Evolutionary conservation across 2,113 vertebrate genomes (phyloP).

Genomic region (Eulacestoma nigropectus): DNA sequence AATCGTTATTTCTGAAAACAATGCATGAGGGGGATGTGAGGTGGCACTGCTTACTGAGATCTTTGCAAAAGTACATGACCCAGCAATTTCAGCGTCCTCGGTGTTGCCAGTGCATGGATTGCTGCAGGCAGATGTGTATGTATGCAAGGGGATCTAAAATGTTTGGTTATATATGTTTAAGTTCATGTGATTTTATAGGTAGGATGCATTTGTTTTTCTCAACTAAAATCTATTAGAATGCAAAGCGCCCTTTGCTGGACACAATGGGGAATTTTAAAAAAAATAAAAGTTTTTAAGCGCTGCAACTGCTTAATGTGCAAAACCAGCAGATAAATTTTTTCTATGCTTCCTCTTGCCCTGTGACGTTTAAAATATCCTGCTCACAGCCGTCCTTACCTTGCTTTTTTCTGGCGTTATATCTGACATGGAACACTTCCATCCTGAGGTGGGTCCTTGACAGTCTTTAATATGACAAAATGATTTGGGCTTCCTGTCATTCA

Average conservation of each 20-base stretch:
- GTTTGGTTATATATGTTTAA: background rate
- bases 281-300: background rate
- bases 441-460: constrained; percentile 26
- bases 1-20: background rate
- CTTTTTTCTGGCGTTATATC: background rate
- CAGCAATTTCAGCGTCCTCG: background rate
- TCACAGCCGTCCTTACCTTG: background rate
- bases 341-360: background rate
- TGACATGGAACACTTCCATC: background rate
- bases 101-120: fast-evolving
- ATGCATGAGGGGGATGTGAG: fast-evolving
- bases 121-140: background rate
- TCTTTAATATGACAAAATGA: constrained; percentile 40
- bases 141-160: background rate
- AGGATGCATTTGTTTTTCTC: background rate
- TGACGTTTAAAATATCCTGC: background rate
- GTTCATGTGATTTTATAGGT: background rate
- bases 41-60: background rate
- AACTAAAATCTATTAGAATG: background rate
- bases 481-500: constrained; percentile 34
- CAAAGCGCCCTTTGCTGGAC: background rate
- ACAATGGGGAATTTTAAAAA: background rate
- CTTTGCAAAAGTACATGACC: background rate
- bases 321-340: background rate
- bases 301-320: background rate